Evolutionary conservation across 2,797 vertebrate species (phyloP).

Genomic region (Pantherophis alleghaniensis): DNA sequence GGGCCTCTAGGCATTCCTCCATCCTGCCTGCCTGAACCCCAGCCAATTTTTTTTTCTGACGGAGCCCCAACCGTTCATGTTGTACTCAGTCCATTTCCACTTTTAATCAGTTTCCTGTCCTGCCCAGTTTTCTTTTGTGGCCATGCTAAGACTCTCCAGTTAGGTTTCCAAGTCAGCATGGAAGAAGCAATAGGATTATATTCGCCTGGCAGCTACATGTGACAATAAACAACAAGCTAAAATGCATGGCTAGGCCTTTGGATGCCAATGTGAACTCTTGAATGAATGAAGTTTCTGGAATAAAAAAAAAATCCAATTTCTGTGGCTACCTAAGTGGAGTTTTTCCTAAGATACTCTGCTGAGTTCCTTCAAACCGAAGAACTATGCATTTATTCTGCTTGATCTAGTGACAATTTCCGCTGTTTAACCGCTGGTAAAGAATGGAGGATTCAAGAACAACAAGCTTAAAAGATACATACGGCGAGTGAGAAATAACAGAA

Average conservation of each 20-base stretch:
- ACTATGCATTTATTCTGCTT: background rate
- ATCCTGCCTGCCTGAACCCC: background rate
- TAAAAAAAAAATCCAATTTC: background rate
- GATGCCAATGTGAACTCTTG: background rate
- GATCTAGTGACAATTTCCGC: background rate
- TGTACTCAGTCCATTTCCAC: background rate
- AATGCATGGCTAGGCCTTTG: background rate
- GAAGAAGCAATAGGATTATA: background rate
- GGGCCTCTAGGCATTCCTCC: constrained; percentile 59
- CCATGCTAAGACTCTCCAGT: accelerated
- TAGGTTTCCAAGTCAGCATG: background rate
- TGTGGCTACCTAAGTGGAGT: background rate
- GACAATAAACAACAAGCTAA: background rate
- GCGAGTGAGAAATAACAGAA: background rate
- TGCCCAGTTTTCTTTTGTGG: background rate
- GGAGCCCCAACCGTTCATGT: background rate
- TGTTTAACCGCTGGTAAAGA: background rate
- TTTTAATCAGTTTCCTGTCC: background rate
- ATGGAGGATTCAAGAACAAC: background rate
- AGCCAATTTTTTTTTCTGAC: constrained; percentile 55
- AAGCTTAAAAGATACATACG: background rate
- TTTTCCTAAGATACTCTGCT: background rate
- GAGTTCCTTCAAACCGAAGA: background rate
- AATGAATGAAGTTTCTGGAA: background rate
- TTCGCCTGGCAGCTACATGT: background rate